Percentiles rank a stretch among this genome's conserved stretches.
phyloP scores from a whole-genome alignment of 2,113 vertebrate species.

The Sorex fumeus region DNA sequence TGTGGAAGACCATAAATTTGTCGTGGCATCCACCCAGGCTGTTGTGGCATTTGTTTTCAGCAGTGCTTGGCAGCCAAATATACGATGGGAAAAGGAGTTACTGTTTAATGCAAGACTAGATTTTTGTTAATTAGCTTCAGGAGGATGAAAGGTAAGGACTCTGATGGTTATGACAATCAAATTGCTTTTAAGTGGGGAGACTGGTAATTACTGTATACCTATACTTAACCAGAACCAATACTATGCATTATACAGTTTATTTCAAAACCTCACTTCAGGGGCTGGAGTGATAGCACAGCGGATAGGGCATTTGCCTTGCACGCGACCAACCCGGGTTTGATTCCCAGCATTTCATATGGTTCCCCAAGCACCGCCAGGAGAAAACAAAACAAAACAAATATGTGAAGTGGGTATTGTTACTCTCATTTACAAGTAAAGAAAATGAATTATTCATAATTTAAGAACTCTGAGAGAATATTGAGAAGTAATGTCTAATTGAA shows the following conservation, averaged over 20 bases:
- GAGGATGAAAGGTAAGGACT: slow-evolving; percentile 22
- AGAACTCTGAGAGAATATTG: not conserved
- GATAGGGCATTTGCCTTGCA: too few relatives aligned
- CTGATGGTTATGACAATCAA: not conserved
- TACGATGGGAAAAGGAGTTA: slow-evolving; percentile 31
- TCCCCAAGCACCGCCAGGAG: too few relatives aligned
- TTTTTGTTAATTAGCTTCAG: slow-evolving; percentile 57
- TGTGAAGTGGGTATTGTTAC: not conserved
- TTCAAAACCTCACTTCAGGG: not conserved
- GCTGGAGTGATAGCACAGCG: too few relatives aligned
- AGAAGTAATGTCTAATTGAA: slow-evolving; percentile 9
- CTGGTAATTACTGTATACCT: not conserved
- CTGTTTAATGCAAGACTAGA: not conserved
- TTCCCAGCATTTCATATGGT: too few relatives aligned
- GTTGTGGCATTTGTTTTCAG: slow-evolving; percentile 50
- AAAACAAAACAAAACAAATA: too few relatives aligned
- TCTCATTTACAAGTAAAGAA: slow-evolving; percentile 31
- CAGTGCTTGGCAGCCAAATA: slow-evolving; percentile 29
- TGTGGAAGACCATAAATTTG: slow-evolving; percentile 58
- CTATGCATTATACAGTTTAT: slow-evolving; percentile 14
- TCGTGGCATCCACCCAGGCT: slow-evolving; percentile 3
- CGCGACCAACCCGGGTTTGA: too few relatives aligned
- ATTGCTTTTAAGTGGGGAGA: too few relatives aligned
- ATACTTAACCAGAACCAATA: not conserved
- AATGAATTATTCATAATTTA: slow-evolving; percentile 22